Conservation (phyloP, 2,797 vertebrate species). For the Heterohyrax brucei region DNA sequence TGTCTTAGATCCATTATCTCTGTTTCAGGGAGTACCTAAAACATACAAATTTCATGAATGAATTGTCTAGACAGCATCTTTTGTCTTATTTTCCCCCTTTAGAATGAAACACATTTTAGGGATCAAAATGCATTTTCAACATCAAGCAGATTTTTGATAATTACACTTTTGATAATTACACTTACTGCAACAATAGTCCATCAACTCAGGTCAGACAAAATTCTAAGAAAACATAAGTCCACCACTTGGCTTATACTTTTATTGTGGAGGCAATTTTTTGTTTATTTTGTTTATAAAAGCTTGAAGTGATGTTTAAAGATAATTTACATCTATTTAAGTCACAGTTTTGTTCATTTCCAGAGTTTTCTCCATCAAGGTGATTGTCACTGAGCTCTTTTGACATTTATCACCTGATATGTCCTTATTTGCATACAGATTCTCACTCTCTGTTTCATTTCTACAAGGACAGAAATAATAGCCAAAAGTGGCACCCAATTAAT, state of each 20-base stretch:
- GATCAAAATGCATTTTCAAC: slow-evolving; percentile 20
- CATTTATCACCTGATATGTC: slow-evolving; percentile 15
- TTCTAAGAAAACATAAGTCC: not conserved
- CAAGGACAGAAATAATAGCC: slow-evolving; percentile 9
- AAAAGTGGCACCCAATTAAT: slow-evolving; percentile 35
- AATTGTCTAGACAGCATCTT: slow-evolving; percentile 11
- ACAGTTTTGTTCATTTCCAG: not conserved
- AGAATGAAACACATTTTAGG: slow-evolving; percentile 44
- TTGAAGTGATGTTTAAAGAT: slow-evolving; percentile 35
- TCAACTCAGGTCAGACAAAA: not conserved
- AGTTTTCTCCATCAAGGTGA: not conserved
- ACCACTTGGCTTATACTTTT: slow-evolving; percentile 14
- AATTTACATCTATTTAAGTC: not conserved
- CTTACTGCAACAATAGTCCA: slow-evolving; percentile 52
- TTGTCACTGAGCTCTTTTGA: not conserved
- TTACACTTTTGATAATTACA: not conserved
- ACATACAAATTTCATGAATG: not conserved
- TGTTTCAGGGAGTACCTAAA: slow-evolving; percentile 1
- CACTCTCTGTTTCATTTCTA: slow-evolving; percentile 46
- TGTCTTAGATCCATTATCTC: not conserved
- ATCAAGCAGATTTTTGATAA: not conserved
- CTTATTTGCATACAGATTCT: slow-evolving; percentile 45
- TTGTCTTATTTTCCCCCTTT: not conserved
- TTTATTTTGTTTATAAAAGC: slow-evolving; percentile 2
- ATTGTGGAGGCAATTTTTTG: not conserved